Base-by-base conservation (phyloP, 2,888 invertebrate genomes). In the Zaprionus obscuricornis region DNA sequence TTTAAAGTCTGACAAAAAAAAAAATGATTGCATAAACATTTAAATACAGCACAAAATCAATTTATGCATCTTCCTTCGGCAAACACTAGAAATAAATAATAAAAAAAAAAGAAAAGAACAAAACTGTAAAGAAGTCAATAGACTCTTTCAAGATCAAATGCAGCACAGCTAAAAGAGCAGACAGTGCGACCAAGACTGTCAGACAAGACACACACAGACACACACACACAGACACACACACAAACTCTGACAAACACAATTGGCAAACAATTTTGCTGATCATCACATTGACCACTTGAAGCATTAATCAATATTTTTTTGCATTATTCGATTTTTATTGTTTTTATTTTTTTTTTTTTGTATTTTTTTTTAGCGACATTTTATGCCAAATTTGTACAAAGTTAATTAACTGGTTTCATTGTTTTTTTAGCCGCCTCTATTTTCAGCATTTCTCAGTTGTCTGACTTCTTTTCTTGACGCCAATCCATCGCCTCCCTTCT, bases 351-450 rank as follows among this genome's bases (percentile, higher is more conserved):
- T 10, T 47, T 50, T 11, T 42, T 13, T 34, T 26, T 63, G 26
- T 39, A 11, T 18, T 36, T 59, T 46, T 46, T 55, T 52, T 47
- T 68, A 29, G 40, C 77, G 64, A 85, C 63, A 74, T 57, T 66
- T 85, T 58, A 43, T 78, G 65, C 83, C 83, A 85, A 85, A 79
- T 74, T 78, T 66, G 79, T 60, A 40, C 68, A 74, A 55, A 74
- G 56, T 66, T 85, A 77, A 85, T 79, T 79, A 79, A 79, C 79
- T 65, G 71, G 85, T 85, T 79, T 75, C 62, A 79, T 79, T 83
- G 71, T 83, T 51, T 46, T 45, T 43, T 63, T 50, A 42, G 59
- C 18, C 50, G 16, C 31, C 34, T 39, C n/a, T n/a, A n/a, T n/a
- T n/a, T n/a, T n/a, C n/a, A 59, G 20, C 37, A 34, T 46, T 56